Evolutionary conservation across 2,888 invertebrate genomes (phyloP).

Genomic region (Dicyrtomina minuta): DNA sequence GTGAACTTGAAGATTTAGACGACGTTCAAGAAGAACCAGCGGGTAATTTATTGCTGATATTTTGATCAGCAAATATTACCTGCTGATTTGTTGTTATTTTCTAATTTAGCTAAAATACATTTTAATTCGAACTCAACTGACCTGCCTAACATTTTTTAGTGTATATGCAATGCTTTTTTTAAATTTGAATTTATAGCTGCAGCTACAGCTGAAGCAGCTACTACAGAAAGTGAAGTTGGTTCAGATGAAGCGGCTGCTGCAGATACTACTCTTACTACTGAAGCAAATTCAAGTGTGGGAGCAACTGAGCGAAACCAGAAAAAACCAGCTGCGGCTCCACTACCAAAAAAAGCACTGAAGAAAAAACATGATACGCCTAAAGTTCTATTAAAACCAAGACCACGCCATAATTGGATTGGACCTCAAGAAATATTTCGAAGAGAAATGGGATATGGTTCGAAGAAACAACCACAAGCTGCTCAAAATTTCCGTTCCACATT

Average conservation of each 20-base stretch:
- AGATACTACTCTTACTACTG: too few relatives aligned
- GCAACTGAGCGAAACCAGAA: not conserved
- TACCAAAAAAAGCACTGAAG: constrained; percentile 35
- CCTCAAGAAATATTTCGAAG: constrained; percentile 45
- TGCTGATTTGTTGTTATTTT: too few relatives aligned
- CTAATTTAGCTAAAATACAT: not conserved
- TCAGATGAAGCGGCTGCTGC: too few relatives aligned
- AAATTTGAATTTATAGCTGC: not conserved
- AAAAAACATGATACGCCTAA: constrained; percentile 41
- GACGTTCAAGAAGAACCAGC: constrained; percentile 33
- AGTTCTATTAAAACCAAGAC: constrained; percentile 61
- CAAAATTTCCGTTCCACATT: constrained; percentile 68
- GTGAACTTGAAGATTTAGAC: constrained; percentile 48
- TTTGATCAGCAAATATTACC: too few relatives aligned
- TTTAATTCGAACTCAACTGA: not conserved
- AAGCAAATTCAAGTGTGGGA: not conserved
- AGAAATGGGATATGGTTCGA: constrained; percentile 58
- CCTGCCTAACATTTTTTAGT: not conserved
- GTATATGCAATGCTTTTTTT: not conserved
- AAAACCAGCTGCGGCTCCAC: constrained; percentile 12
- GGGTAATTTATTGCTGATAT: too few relatives aligned
- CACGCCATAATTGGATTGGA: constrained; percentile 66
- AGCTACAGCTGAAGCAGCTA: not conserved
- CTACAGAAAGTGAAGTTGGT: not conserved
- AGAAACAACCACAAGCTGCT: constrained; percentile 59